Evolutionary conservation across 2,888 invertebrate genomes (phyloP).

Genomic region (Scaptomyza cyrtandrae): DNA sequence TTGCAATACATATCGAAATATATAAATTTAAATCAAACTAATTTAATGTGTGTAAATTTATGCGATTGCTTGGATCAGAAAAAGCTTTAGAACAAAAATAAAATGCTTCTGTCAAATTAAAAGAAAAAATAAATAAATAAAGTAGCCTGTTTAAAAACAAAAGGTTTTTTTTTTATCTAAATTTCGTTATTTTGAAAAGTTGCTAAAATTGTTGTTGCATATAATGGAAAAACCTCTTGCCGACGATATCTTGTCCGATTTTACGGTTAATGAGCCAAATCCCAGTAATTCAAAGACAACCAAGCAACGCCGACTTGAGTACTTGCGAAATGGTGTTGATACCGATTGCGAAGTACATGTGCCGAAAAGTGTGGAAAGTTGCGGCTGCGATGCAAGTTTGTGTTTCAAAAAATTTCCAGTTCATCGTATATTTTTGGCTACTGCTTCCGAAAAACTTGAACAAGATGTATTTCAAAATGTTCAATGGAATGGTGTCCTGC

Average conservation of each 20-base stretch:
- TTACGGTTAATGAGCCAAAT: not conserved
- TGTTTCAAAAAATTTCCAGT: conserved; percentile 57
- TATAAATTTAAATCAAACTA: conserved; percentile 1
- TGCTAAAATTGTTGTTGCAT: not conserved
- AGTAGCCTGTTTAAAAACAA: not conserved
- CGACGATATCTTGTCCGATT: not conserved
- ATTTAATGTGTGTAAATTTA: not conserved
- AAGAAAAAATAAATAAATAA: not conserved
- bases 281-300: not conserved
- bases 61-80: conserved; percentile 15
- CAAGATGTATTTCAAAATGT: conserved; percentile 53
- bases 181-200: not conserved
- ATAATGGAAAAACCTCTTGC: not conserved
- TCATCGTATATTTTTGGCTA: conserved; percentile 61
- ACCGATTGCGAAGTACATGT: conserved; percentile 61
- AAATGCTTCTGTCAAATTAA: not conserved
- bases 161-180: not conserved
- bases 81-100: too few species aligned
- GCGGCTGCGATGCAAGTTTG: conserved; percentile 13
- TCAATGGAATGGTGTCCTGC: conserved; percentile 59
- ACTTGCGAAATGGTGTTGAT: conserved; percentile 43
- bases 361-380: not conserved
- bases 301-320: conserved; percentile 42
- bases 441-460: conserved; percentile 57
- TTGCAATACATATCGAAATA: conserved; percentile 58